A percentile compares a stretch with the other conserved stretches of the same genome.
phyloP scores from a whole-genome alignment of 53 echinoderm and acorn worm genomes.

The Echinometra lucunter region DNA sequence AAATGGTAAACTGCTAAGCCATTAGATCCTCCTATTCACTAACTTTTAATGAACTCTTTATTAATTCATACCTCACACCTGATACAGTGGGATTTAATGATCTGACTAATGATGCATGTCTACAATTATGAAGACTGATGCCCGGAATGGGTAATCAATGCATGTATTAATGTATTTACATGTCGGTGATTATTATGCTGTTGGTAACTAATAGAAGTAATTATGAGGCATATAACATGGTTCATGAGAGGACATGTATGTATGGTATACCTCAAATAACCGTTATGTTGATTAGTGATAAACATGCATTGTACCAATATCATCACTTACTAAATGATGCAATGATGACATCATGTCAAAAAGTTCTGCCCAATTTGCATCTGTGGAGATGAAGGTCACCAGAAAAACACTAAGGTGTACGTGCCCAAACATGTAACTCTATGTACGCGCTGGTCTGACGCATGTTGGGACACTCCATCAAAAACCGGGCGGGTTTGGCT shows the following conservation, averaged over 20 bases:
- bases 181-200: not conserved
- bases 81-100: not conserved
- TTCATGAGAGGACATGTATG: not conserved
- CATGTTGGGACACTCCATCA: no score
- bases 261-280: not conserved
- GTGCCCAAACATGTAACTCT: no score
- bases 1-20: not conserved
- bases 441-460: no score
- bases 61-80: not conserved
- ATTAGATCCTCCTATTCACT: not conserved
- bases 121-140: not conserved
- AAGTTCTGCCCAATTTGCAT: no score
- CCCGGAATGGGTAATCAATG: not conserved
- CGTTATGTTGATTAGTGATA: no score
- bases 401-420: no score
- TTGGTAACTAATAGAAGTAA: not conserved
- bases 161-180: no score
- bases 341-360: no score
- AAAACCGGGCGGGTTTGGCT: no score
- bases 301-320: no score
- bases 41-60: not conserved
- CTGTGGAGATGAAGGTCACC: no score
- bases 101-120: not conserved
- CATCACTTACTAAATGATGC: no score
- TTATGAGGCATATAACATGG: not conserved